These are phyloP conservation scores for Euproctis similis DNA, from an alignment of 2,888 invertebrate genomes.

Conservation along the genomic window DNA sequence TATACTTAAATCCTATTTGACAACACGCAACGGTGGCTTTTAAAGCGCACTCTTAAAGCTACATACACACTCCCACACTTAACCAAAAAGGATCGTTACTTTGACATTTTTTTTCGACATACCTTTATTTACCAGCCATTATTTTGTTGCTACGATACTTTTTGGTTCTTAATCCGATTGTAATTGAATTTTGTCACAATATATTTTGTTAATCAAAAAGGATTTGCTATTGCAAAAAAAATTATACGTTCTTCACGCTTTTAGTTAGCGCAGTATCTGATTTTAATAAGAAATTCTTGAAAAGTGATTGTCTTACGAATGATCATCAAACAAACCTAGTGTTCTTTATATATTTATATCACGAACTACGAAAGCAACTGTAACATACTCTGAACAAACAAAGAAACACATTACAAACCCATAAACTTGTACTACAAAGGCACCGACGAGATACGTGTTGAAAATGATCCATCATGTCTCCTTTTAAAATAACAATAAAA, in stretches of 20 bases:
- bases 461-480: slow-evolving; percentile 76
- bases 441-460: slow-evolving; percentile 71
- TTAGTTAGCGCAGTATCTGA: no score
- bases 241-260: no score
- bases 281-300: no score
- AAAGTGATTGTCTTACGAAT: no score
- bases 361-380: slow-evolving; percentile 52
- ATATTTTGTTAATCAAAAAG: slow-evolving; percentile 23
- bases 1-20: slow-evolving; percentile 65
- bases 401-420: slow-evolving; percentile 74
- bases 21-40: slow-evolving; percentile 68
- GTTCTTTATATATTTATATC: no score
- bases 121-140: slow-evolving; percentile 42
- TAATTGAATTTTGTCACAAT: slow-evolving; percentile 42
- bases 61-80: slow-evolving; percentile 62
- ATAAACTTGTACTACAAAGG: slow-evolving; percentile 71
- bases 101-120: slow-evolving; percentile 48
- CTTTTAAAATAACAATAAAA: slow-evolving; percentile 72
- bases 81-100: slow-evolving; percentile 41
- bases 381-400: slow-evolving; percentile 70
- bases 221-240: slow-evolving; percentile 12
- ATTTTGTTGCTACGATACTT: slow-evolving; percentile 39
- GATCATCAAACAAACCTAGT: no score
- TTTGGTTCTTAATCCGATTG: slow-evolving; percentile 55
- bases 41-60: slow-evolving; percentile 48